Evolutionary conservation across 30 jellyfish, hydroid and myxozoan species (phyloP), one percentile per base, ranked within the genome.

Genomic region (Euphysa ruthae): DNA sequence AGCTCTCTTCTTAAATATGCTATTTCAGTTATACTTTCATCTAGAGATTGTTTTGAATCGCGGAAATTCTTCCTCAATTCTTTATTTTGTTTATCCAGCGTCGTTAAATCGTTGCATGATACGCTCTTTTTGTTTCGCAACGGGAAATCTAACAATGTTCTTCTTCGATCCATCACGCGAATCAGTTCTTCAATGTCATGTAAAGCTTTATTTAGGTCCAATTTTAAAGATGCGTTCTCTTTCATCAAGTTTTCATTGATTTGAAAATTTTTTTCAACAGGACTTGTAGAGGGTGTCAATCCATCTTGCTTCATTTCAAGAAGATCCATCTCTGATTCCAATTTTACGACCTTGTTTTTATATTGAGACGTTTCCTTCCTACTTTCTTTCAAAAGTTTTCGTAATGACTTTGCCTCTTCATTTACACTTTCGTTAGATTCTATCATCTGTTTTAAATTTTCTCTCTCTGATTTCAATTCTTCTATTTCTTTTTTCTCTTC

Each of bases 241-340:
- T 24, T 21, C 26, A 46, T 21, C 44, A 73, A 30, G 27, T 50
- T 50, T 35, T 35, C 49, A 28, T 43, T 79, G n/a, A n/a, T n/a
- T n/a, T n/a, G n/a, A n/a, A n/a, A n/a, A 30, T 81, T 81, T 27
- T 50, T 52, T 49, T 76, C 93, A 20, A 73, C 85, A 22, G 77
- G 77, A 63, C 77, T 63, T 29, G 66, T 63, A 2, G 77, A 16
- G 42, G 58, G 69, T 3, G 75, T 43, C 2, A 44, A 57, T 7
- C 80, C 80, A 42, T 68, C 80, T 6, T n/a, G 51, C 32, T 43
- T 3, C 14, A 4, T 14, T 44, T 27, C 24, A 24, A 68, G 26
- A 12, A 34, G 24, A 0, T 18, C 13, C 27, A 68, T 28, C 32
- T 68, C 80, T 15, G 44, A 24, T 50, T 68, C 74, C 30, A 38